phyloP scores from a whole-genome alignment of 2,888 invertebrate species.

The Isotomurus palustris region DNA sequence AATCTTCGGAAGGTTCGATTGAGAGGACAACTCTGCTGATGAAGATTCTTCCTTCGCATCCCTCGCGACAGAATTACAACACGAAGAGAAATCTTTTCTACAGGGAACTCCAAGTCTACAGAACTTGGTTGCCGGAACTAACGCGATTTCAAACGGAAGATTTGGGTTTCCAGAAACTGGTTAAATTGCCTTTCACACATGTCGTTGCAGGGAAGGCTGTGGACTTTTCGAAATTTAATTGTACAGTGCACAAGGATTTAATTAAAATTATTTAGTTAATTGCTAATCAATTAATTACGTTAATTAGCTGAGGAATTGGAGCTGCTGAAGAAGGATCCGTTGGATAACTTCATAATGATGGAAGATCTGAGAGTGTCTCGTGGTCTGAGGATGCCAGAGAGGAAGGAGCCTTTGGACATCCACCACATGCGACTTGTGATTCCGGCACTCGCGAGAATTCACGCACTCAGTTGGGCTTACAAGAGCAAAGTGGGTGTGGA shows the following conservation, averaged over 20 bases:
- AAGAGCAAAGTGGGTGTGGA: background rate
- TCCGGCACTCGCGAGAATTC: background rate
- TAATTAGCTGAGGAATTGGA: no score
- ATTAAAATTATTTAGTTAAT: background rate
- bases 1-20: background rate
- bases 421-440: background rate
- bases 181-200: no score
- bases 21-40: constrained; percentile 25
- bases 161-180: background rate
- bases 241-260: background rate
- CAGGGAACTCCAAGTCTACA: constrained; percentile 18
- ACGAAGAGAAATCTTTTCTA: constrained; percentile 24
- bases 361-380: background rate
- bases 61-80: constrained; percentile 20
- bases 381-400: constrained; percentile 1
- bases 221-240: no score
- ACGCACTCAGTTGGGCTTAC: constrained; percentile 2
- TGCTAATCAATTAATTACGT: background rate
- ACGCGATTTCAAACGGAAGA: background rate
- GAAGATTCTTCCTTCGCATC: constrained; percentile 32
- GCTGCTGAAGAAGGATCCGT: no score
- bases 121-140: background rate
- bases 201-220: no score
- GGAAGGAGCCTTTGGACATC: background rate
- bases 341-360: constrained; percentile 3